Evolutionary conservation across 2,797 vertebrate species (phyloP).

Genomic region (Eremophila alpestris): DNA sequence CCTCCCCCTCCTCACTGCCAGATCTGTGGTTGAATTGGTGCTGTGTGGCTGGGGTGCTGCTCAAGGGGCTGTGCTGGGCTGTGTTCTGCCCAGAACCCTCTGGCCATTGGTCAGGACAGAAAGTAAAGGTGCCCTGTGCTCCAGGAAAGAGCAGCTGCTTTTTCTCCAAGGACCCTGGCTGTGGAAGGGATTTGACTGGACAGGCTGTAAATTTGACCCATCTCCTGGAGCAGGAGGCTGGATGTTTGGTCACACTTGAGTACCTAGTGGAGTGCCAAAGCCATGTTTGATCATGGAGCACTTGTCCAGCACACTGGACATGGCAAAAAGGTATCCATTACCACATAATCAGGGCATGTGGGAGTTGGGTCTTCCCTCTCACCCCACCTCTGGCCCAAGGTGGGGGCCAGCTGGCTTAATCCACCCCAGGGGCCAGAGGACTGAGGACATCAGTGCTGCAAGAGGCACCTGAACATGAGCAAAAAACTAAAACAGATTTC

Average conservation of each 20-base stretch:
- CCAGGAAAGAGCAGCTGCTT: not conserved
- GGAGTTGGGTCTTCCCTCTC: not conserved
- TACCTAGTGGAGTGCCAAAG: not conserved
- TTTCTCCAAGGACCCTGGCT: not conserved
- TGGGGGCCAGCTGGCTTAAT: not conserved
- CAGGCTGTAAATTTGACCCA: not conserved
- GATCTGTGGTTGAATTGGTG: not conserved
- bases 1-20: not conserved
- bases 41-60: not conserved
- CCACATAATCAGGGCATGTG: not conserved
- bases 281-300: not conserved
- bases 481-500: not conserved
- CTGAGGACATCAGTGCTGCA: not conserved
- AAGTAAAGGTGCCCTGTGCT: not conserved
- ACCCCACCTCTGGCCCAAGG: not conserved
- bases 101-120: not conserved
- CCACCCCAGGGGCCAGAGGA: not conserved
- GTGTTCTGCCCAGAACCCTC: not conserved
- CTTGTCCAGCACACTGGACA: not conserved
- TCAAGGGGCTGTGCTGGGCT: not conserved
- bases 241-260: conserved; percentile 26
- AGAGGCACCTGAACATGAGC: not conserved
- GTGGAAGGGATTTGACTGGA: not conserved
- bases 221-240: not conserved
- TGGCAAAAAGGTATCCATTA: not conserved